Evolutionary conservation across 2,888 invertebrate genomes (phyloP), one percentile per base, ranked within the genome.

Genomic region (Cataglyphis cursor): DNA sequence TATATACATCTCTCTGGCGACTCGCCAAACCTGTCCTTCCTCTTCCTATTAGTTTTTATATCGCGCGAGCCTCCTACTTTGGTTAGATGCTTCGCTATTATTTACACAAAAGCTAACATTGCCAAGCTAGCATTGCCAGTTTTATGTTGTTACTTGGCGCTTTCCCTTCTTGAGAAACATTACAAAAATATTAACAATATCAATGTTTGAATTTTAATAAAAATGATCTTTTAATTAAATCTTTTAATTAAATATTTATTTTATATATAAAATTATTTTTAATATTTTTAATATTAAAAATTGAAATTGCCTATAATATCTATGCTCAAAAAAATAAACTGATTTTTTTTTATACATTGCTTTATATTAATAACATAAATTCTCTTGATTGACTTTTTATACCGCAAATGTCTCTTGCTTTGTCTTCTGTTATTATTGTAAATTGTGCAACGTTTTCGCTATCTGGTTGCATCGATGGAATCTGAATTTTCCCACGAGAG

Each of bases 401-500:
- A 18, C 1, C 15, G 24, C 59, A 24, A 3, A 44, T 3, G 0
- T 35, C 18, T 35, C 15, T 62, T 4, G 9, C 68, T n/a, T 10
- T 31, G 3, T 31, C 35, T 18, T 10, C 12, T n/a, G 12, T 44
- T 6, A 6, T 48, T 44, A 44, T 44, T 44, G 35, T 57, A 66
- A 83, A 80, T 75, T 59, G 65, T 61, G 64, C 48, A 18, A 59
- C 35, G 28, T 66, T 82, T 82, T 48, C 48, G 59, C 48, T 82
- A 81, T 61, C 44, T 48, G 51, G 41, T 44, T 84, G 35, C 72
- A 54, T 18, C 38, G 61, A 66, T 28, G 31, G 44, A 72, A 84
- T 84, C 72, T 82, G 72, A 82, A 76, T 82, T 80, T 35, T 65
- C 66, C 51, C 57, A 15, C 44, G 82, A n/a, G 44, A 24, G 21